Evolutionary conservation across 1,140 invertebrate species (phyloP).

Genomic region (Leptinotarsa undecemlineata): DNA sequence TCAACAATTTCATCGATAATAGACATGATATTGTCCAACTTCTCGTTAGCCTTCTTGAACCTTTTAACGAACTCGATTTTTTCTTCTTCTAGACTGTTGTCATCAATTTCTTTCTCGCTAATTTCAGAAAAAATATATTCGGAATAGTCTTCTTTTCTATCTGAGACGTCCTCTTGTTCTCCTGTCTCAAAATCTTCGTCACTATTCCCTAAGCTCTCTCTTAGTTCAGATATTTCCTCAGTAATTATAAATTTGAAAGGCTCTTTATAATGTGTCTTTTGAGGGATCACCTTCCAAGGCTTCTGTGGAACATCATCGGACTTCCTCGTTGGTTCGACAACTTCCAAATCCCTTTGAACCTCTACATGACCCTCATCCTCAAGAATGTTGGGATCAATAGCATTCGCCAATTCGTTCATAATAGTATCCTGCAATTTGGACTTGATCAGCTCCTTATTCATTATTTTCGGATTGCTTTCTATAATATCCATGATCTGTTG

Average conservation of each 20-base stretch:
- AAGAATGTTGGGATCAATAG: constrained; percentile 35
- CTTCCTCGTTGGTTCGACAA: not conserved
- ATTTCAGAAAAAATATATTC: not conserved
- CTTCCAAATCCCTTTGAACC: not conserved
- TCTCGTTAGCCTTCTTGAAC: constrained; percentile 45
- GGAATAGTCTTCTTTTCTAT: not conserved
- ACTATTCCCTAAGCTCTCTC: not conserved
- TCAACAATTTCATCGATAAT: constrained; percentile 59
- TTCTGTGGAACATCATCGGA: not conserved
- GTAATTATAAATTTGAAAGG: not conserved
- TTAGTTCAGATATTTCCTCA: constrained; percentile 9
- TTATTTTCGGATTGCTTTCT: constrained; percentile 49
- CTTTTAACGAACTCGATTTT: constrained; percentile 40
- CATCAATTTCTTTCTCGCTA: constrained; percentile 10
- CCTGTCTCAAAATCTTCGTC: constrained; percentile 23
- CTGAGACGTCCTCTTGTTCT: not conserved
- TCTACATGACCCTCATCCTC: not conserved
- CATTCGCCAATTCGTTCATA: constrained; percentile 43
- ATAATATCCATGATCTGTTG: constrained; percentile 49
- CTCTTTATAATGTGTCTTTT: not conserved
- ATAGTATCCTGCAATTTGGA: constrained; percentile 43
- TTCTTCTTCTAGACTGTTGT: constrained; percentile 32
- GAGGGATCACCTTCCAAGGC: not conserved
- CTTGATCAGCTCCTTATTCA: constrained; percentile 52
- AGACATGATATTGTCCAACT: constrained; percentile 50